phyloP scores from a whole-genome alignment of 2,888 invertebrate genomes.

The Harpagoxenus sublaevis region DNA sequence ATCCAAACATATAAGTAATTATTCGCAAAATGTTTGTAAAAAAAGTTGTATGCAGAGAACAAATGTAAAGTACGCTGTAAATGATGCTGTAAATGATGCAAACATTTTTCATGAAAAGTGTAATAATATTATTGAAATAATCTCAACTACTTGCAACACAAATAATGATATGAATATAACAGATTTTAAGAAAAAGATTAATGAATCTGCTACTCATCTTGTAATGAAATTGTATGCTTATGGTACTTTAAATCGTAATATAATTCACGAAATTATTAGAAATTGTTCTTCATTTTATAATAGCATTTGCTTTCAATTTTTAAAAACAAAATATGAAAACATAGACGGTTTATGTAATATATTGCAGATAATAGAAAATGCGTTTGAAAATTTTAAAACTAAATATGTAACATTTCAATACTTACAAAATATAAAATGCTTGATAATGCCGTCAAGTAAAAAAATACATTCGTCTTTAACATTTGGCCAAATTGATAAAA shows the following conservation, averaged over 20 bases:
- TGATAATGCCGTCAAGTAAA: not conserved
- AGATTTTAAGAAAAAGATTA: not conserved
- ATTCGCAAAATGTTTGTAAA: not conserved
- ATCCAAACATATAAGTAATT: not conserved
- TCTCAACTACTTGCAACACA: not conserved
- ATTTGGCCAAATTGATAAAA: not conserved
- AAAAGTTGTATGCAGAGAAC: not conserved
- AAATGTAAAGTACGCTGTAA: not conserved
- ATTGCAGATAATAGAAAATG: not conserved
- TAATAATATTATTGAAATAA: not conserved
- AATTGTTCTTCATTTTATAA: not conserved
- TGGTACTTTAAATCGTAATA: not conserved
- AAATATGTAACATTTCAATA: not conserved
- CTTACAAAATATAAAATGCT: not conserved
- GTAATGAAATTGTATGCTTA: not conserved
- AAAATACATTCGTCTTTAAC: not conserved
- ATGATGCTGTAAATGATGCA: not conserved
- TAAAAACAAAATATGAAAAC: not conserved
- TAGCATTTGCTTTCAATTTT: not conserved
- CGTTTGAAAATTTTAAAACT: not conserved
- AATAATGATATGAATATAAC: not conserved
- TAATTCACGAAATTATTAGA: not conserved
- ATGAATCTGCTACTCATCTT: not conserved
- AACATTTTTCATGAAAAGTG: not conserved
- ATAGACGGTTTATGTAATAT: not conserved